Conservation (phyloP, 2,113 vertebrate species). For the Spermophilus dauricus region DNA sequence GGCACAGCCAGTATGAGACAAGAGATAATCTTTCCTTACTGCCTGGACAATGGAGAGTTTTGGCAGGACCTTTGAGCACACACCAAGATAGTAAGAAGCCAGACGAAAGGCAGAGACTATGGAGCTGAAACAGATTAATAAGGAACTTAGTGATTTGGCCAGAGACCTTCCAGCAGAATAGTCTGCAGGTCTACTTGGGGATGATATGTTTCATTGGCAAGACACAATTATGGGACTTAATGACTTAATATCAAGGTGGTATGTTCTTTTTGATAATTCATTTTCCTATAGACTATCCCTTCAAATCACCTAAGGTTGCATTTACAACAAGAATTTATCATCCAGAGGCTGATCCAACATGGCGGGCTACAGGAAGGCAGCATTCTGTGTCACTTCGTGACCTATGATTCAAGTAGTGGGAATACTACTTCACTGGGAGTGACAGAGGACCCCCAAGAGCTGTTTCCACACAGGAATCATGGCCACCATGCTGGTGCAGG, state of each 20-base stretch:
- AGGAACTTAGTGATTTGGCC: neutral
- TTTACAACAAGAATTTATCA: conserved; percentile 99
- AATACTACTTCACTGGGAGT: too few species aligned
- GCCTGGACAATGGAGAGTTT: too few species aligned
- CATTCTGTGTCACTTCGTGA: too few species aligned
- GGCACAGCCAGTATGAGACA: too few species aligned
- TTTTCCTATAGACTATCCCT: neutral
- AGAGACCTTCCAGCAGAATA: neutral
- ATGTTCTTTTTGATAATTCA: neutral
- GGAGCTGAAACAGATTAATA: neutral
- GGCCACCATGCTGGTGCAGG: too few species aligned
- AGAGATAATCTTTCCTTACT: too few species aligned
- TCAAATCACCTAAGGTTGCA: conserved; percentile 90
- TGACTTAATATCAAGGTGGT: neutral
- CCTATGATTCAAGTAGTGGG: too few species aligned
- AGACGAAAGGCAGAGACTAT: neutral
- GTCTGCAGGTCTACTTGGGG: neutral
- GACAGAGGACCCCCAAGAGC: too few species aligned
- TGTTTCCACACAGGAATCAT: too few species aligned
- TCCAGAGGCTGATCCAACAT: conserved; percentile 84
- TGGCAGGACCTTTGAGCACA: too few species aligned
- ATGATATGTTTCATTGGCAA: neutral
- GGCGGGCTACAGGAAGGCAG: too few species aligned
- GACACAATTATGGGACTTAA: neutral
- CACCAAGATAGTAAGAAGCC: neutral